A percentile compares a stretch with the other conserved stretches of the same genome.
phyloP scores from a whole-genome alignment of 1,140 invertebrate genomes.

The Drosophila nigromelanica region DNA sequence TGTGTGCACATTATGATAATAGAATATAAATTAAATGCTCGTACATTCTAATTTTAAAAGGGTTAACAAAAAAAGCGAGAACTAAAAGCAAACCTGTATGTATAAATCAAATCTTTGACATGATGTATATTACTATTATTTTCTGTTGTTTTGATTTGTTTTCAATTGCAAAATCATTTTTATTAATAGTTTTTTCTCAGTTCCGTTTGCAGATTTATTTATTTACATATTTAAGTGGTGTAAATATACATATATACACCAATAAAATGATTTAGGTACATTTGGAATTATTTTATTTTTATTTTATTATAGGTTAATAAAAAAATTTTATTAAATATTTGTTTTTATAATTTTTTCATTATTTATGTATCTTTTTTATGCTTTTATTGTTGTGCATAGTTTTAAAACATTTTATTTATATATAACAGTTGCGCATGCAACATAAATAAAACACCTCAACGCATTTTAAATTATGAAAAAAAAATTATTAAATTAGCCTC shows the following conservation, averaged over 20 bases:
- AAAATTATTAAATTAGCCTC: conserved; percentile 4
- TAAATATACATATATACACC: not conserved
- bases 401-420: too few relatives aligned
- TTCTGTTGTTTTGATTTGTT: not conserved
- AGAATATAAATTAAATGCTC: conserved; percentile 41
- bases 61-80: conserved; percentile 6
- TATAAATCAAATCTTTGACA: not conserved
- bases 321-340: too few relatives aligned
- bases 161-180: not conserved
- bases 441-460: not conserved
- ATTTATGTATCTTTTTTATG: too few relatives aligned
- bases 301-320: too few relatives aligned
- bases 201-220: not conserved
- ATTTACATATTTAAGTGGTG: not conserved
- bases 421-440: not conserved
- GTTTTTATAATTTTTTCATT: too few relatives aligned
- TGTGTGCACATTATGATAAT: conserved; percentile 36
- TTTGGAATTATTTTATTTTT: too few relatives aligned
- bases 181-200: not conserved
- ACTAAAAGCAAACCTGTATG: not conserved
- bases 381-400: too few relatives aligned
- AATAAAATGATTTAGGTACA: too few relatives aligned
- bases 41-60: conserved; percentile 38
- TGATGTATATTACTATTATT: not conserved
- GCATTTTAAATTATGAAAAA: not conserved